Evolutionary conservation across 2,888 invertebrate species (phyloP), one percentile per base, ranked within the genome.

Genomic region (Netelia inedita): DNA sequence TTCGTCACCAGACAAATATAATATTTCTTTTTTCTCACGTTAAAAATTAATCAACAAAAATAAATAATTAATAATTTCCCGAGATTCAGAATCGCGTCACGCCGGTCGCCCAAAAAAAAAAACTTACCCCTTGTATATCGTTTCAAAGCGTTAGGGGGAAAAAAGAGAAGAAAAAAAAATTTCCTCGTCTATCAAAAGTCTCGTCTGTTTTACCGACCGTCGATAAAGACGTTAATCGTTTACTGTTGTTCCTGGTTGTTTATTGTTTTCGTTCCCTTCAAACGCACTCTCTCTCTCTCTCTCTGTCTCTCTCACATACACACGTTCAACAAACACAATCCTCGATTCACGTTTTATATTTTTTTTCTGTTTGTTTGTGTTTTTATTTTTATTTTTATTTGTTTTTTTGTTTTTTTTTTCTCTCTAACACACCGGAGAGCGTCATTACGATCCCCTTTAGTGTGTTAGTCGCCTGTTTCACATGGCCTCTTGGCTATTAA

Each of bases 401-500:
- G 10, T 10, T 57, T 59, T 43, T 43, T 61, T 43, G n/a, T 57
- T 61, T n/a, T 41, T 61, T 72, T 5, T 28, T 79, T 61, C 90
- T 91, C 79, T 61, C 90, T 91, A 92, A 92, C 93, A 92, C 93
- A 92, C 91, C 53, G 78, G 89, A 88, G 43, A 65, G 14, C 46
- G 28, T 59, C 61, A 57, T 0, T 14, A 10, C 46, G 41, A n/a
- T n/a, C n/a, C 66, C 85, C 28, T 28, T 90, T 92, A 93, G 91
- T 93, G 93, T 92, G 93, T 93, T 92, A 93, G 89, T 90, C 93
- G 91, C 92, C 93, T 90, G 87, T 93, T 93, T 93, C 93, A 93
- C 91, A 93, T 93, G 73, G 92, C 88, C 78, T 93, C 94, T 88
- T 94, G 93, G 88, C 94, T 93, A 82, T 94, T 93, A 50, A 94